phyloP scores from a whole-genome alignment of 30 jellyfish, hydroid and myxozoan genomes.

The Sanderia malayensis region DNA sequence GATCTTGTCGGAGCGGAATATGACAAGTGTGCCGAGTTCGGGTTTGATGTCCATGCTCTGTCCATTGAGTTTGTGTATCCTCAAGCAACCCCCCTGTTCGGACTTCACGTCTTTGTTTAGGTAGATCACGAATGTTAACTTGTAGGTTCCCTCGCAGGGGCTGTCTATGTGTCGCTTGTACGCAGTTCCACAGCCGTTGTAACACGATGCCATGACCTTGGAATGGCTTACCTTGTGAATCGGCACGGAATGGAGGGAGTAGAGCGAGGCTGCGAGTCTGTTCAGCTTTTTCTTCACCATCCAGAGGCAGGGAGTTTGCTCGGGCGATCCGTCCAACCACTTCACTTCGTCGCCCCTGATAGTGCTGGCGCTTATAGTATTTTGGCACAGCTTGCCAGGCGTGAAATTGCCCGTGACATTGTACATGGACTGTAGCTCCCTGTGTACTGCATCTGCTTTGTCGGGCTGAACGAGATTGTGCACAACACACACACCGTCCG shows the following conservation, averaged over 20 bases:
- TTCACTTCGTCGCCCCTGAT: constrained; percentile 48
- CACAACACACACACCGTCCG: constrained; percentile 33
- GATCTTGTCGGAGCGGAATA: constrained; percentile 41
- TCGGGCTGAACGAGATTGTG: constrained; percentile 27
- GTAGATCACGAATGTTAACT: constrained; percentile 31
- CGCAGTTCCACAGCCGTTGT: constrained; percentile 40
- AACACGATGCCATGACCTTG: constrained; percentile 52
- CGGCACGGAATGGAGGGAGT: constrained; percentile 7
- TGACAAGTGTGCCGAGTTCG: constrained; percentile 41
- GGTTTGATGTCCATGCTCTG: constrained; percentile 37
- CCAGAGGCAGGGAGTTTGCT: constrained; percentile 13
- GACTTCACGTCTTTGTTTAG: constrained; percentile 12
- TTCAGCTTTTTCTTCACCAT: constrained; percentile 44
- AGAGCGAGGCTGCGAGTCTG: constrained; percentile 42
- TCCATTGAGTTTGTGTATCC: constrained; percentile 16
- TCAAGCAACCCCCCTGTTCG: constrained; percentile 52
- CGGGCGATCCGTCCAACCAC: constrained; percentile 37
- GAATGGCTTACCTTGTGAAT: constrained; percentile 45
- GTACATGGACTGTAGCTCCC: constrained; percentile 14
- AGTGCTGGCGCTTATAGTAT: constrained; percentile 9
- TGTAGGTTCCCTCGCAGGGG: constrained; percentile 35
- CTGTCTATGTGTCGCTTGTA: constrained; percentile 56
- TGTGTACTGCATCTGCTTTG: constrained; percentile 6
- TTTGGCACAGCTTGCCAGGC: constrained; percentile 36
- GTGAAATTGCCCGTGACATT: constrained; percentile 29